Percentiles rank a stretch among this genome's conserved stretches.
These are phyloP conservation scores for Onthophagus taurus DNA, from an alignment of 1,140 invertebrate species.

Conservation along the genomic window DNA sequence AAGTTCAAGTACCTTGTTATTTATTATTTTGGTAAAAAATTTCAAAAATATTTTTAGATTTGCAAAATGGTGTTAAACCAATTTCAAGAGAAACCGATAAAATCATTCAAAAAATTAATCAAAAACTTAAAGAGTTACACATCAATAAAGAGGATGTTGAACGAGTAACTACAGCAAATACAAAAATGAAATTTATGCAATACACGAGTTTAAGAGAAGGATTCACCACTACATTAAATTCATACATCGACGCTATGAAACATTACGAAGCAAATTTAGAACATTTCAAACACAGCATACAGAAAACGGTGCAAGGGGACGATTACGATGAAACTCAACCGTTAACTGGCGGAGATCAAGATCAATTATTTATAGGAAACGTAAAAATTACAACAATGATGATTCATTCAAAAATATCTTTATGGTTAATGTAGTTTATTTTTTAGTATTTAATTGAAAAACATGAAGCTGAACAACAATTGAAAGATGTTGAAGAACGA, in stretches of 20 bases:
- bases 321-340: not conserved
- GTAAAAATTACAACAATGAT: constrained; percentile 15
- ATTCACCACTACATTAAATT: constrained; percentile 22
- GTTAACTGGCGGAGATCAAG: not conserved
- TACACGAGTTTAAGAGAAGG: constrained; percentile 24
- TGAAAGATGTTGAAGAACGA: constrained; percentile 73
- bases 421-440: too few relatives aligned
- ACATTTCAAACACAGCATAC: constrained; percentile 13
- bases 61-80: constrained; percentile 22
- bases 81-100: constrained; percentile 27
- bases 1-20: not conserved
- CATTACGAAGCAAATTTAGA: constrained; percentile 20
- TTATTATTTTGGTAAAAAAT: not conserved
- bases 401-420: constrained; percentile 16
- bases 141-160: constrained; percentile 19
- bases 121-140: constrained; percentile 26
- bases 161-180: constrained; percentile 17
- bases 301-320: constrained; percentile 3
- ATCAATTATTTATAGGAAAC: constrained; percentile 32
- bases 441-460: constrained; percentile 71
- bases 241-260: constrained; percentile 22
- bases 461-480: constrained; percentile 63
- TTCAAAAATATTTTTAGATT: constrained; percentile 16
- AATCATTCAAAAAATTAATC: constrained; percentile 19
- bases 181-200: constrained; percentile 28